Conservation (phyloP, 1,140 invertebrate species). For the Drosophila nikananu region DNA sequence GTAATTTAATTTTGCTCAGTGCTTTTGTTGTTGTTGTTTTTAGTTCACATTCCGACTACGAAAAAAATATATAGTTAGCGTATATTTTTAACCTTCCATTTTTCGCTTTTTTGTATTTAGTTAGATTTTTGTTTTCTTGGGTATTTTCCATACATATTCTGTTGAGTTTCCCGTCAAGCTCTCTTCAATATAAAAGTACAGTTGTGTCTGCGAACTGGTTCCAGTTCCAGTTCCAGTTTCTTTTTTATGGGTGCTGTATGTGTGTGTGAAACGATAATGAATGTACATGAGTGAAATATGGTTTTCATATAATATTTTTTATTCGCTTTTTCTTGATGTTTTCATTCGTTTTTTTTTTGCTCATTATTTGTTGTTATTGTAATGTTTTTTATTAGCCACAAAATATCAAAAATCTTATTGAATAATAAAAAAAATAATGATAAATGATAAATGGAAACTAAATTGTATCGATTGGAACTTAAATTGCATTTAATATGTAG, state of each 20-base stretch:
- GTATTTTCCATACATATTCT: conserved; percentile 47
- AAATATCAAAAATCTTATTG: conserved; percentile 43
- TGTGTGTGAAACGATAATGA: conserved; percentile 35
- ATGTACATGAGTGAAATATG: conserved; percentile 61
- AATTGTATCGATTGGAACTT: conserved; percentile 78
- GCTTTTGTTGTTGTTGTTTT: conserved; percentile 59
- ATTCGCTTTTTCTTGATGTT: conserved; percentile 48
- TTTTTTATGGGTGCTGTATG: conserved; percentile 10
- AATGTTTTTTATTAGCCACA: conserved; percentile 33
- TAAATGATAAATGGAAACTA: conserved; percentile 50
- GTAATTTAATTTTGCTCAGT: conserved; percentile 63
- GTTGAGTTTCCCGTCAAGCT: conserved; percentile 49
- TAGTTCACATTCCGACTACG: conserved; percentile 44
- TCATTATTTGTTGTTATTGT: conserved; percentile 26
- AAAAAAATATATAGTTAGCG: conserved; percentile 53
- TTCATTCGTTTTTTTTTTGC: conserved; percentile 20
- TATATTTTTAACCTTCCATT: conserved; percentile 50
- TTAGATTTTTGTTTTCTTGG: conserved; percentile 24
- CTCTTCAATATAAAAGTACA: conserved; percentile 51
- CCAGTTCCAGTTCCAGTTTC: conserved; percentile 14
- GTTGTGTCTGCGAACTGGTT: conserved; percentile 33
- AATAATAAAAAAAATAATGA: conserved; percentile 40
- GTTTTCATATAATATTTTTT: conserved; percentile 48
- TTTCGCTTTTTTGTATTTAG: conserved; percentile 18
- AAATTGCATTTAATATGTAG: conserved; percentile 65